These are phyloP conservation scores for Acanthisitta chloris DNA, from an alignment of 2,113 vertebrate species.

Conservation along the genomic window DNA sequence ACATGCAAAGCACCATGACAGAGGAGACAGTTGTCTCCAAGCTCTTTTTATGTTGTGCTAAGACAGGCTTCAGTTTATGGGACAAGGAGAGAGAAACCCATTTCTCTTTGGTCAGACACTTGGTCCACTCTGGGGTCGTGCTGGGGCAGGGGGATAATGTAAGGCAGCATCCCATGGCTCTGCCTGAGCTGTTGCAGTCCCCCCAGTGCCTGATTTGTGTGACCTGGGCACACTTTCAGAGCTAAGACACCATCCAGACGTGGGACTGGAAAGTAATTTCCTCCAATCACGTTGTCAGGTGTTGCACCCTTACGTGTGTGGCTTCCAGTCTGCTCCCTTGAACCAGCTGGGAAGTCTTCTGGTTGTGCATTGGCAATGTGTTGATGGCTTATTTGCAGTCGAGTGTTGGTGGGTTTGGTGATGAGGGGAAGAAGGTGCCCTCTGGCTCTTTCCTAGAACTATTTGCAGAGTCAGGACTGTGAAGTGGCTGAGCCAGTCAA, in stretches of 20 bases:
- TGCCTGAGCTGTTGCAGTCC: rapidly evolving
- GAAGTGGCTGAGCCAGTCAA: neutral
- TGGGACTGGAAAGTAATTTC: neutral
- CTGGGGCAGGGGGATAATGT: neutral
- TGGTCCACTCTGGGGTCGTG: rapidly evolving
- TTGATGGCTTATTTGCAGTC: neutral
- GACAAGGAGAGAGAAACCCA: neutral
- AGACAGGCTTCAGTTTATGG: neutral
- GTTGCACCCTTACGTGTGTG: neutral
- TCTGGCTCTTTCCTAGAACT: neutral
- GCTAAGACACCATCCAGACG: neutral
- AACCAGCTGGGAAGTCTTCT: neutral
- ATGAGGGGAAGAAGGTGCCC: neutral
- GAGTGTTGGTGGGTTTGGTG: neutral
- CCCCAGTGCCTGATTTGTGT: neutral
- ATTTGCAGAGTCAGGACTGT: neutral
- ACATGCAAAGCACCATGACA: rapidly evolving
- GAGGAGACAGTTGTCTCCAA: neutral
- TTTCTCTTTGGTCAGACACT: neutral
- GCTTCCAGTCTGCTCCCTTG: neutral
- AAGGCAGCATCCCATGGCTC: rapidly evolving
- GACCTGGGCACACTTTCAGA: neutral
- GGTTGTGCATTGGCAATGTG: neutral
- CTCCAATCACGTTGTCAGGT: rapidly evolving
- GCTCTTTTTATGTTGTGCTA: neutral